Percentiles rank a stretch among this genome's conserved stretches.
Conservation (phyloP, 2,888 invertebrate species). For the Melikaiella ostensackeni region DNA sequence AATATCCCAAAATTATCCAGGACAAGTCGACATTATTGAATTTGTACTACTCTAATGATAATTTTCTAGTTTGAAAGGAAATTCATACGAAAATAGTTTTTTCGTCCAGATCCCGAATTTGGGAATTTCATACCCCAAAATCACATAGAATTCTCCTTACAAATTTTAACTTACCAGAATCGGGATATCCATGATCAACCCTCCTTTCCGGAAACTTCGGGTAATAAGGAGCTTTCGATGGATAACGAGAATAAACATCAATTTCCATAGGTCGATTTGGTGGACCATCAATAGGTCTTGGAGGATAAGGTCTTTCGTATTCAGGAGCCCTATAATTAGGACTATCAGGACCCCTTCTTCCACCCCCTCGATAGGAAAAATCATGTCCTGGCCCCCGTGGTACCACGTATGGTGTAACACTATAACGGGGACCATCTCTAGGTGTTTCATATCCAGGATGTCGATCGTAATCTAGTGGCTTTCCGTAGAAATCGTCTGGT, state of each 20-base stretch:
- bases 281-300: constrained; percentile 35
- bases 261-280: constrained; percentile 1
- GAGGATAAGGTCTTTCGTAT: constrained; percentile 41
- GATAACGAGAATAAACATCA: constrained; percentile 43
- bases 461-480: constrained; percentile 26
- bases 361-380: constrained; percentile 22
- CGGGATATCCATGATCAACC: constrained; percentile 49
- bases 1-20: too few relatives aligned
- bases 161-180: constrained; percentile 59
- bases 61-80: too few relatives aligned
- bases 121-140: too few relatives aligned
- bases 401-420: background rate
- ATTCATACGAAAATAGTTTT: too few relatives aligned
- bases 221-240: constrained; percentile 44
- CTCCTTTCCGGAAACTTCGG: constrained; percentile 54
- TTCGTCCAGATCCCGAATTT: too few relatives aligned
- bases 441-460: constrained; percentile 30
- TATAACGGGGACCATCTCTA: constrained; percentile 5
- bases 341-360: constrained; percentile 34
- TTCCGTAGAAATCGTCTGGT: constrained; percentile 27
- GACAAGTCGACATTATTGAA: too few relatives aligned
- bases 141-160: constrained; percentile 41
- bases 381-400: constrained; percentile 37
- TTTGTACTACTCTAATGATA: too few relatives aligned
- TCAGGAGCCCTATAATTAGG: constrained; percentile 44